Percentiles rank a stretch among this genome's conserved stretches.
Evolutionary conservation across 2,888 invertebrate genomes (phyloP).

Genomic region (Cerceris ruficornis): DNA sequence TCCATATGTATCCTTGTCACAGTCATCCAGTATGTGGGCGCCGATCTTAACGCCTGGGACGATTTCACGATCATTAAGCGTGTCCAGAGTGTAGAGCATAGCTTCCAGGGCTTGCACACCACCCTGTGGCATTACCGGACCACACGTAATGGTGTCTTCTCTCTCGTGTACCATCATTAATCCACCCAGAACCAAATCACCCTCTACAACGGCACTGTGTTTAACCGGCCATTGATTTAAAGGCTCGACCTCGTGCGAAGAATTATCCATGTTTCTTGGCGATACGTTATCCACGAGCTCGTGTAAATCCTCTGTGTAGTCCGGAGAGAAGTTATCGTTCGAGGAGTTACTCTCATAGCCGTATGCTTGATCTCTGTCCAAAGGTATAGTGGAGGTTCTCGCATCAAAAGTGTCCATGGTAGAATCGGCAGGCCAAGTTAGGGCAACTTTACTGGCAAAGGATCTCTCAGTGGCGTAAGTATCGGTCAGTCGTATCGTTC

Average conservation of each 20-base stretch:
- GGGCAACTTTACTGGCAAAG: background rate
- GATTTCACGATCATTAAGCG: slow-evolving; percentile 84
- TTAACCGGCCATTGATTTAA: slow-evolving; percentile 88
- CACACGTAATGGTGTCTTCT: slow-evolving; percentile 90
- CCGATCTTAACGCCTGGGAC: slow-evolving; percentile 90
- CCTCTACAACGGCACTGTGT: slow-evolving; percentile 91
- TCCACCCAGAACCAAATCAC: slow-evolving; percentile 92
- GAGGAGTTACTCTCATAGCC: background rate
- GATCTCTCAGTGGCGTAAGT: background rate
- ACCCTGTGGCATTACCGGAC: slow-evolving; percentile 95
- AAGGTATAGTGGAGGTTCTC: no score
- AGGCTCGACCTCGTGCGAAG: slow-evolving; percentile 73
- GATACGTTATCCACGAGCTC: slow-evolving; percentile 28
- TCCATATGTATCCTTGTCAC: slow-evolving; percentile 95
- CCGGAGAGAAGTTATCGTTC: background rate
- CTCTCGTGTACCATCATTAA: slow-evolving; percentile 96
- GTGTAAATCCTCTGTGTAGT: slow-evolving; percentile 5
- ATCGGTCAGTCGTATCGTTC: background rate
- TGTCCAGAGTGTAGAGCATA: slow-evolving; percentile 94
- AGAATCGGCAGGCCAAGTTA: background rate
- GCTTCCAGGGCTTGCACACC: slow-evolving; percentile 93
- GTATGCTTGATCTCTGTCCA: background rate
- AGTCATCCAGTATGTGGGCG: slow-evolving; percentile 94
- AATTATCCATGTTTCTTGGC: slow-evolving; percentile 52
- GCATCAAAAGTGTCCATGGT: background rate